Percentiles rank a stretch among this genome's conserved stretches.
Conservation (phyloP, 2,797 vertebrate genomes). For the Apogon talboti region DNA sequence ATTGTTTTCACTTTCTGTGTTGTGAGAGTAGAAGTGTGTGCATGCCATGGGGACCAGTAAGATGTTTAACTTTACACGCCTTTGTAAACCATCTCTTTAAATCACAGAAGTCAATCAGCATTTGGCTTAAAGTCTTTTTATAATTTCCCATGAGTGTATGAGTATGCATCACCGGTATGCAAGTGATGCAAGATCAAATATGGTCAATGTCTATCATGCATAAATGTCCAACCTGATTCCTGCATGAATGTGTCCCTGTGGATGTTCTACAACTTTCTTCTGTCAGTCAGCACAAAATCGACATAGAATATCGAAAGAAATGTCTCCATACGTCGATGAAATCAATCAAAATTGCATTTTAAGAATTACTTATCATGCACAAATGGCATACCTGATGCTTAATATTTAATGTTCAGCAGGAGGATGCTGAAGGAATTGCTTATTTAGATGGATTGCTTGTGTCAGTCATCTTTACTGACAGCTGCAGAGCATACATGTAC, state of each 20-base stretch:
- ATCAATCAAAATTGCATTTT: conserved; percentile 2
- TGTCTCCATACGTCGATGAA: too few relatives aligned
- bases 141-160: neutral
- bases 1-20: neutral
- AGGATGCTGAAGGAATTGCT: neutral
- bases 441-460: neutral
- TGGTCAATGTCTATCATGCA: neutral
- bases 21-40: conserved; percentile 2
- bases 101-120: neutral
- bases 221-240: neutral
- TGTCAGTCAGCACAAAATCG: too few relatives aligned
- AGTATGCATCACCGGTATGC: neutral
- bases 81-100: neutral
- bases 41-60: neutral
- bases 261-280: neutral
- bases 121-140: neutral
- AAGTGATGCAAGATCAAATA: neutral
- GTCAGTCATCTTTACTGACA: conserved; percentile 9
- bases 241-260: neutral
- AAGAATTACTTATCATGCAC: neutral
- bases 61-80: neutral
- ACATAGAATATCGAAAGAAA: too few relatives aligned
- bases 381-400: neutral
- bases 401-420: neutral
- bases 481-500: neutral